Conservation (phyloP, 2,888 invertebrate genomes). For the Morinoia aosen region DNA sequence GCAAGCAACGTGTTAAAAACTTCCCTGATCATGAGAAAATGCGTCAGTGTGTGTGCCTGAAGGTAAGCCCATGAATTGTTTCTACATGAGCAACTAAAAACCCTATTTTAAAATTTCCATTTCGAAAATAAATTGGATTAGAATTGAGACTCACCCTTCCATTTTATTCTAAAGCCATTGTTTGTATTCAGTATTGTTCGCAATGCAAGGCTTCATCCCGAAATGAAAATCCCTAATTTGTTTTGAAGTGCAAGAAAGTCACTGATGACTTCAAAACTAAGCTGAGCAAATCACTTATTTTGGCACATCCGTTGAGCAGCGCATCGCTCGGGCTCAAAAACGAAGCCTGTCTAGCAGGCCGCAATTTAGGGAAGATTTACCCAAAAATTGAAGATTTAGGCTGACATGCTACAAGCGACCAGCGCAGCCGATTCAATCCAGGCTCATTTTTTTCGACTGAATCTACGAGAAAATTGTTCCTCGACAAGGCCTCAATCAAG, state of each 20-base stretch:
- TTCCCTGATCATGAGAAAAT: no score
- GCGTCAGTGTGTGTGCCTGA: no score
- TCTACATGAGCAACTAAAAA: no score
- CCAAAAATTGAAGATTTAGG: constrained; percentile 52
- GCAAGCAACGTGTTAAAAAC: no score
- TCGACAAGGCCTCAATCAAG: constrained; percentile 51
- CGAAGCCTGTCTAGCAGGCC: constrained; percentile 20
- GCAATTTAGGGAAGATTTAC: constrained; percentile 45
- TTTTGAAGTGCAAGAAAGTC: background rate
- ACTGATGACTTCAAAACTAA: background rate
- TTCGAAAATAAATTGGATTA: no score
- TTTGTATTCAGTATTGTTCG: no score
- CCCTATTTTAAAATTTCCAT: no score
- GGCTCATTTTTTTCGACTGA: background rate
- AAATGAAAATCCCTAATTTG: background rate
- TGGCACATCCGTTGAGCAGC: background rate
- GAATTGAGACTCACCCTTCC: no score
- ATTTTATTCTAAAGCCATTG: no score
- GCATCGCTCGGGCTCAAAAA: constrained; percentile 31
- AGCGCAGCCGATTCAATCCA: constrained; percentile 41
- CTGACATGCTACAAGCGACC: constrained; percentile 50
- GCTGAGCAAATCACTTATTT: background rate
- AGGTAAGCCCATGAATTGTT: no score
- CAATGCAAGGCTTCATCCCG: background rate
- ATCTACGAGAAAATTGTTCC: constrained; percentile 33